Evolutionary conservation across 2,888 invertebrate genomes (phyloP).

Genomic region (Drosophila melanocephala): DNA sequence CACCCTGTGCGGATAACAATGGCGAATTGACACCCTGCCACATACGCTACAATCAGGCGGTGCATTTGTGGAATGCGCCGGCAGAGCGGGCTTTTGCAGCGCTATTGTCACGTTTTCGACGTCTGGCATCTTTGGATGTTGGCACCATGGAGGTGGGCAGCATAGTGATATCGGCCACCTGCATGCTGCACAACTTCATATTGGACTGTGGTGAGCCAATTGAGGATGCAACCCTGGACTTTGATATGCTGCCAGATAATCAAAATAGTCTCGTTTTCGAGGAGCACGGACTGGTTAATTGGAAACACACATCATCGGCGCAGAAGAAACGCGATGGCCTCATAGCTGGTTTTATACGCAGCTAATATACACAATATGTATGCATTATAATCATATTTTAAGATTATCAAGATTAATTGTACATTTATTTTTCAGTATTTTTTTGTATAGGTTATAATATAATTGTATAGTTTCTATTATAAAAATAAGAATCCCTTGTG

Average conservation of each 20-base stretch:
- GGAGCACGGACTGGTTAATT: constrained; percentile 41
- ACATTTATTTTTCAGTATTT: background rate
- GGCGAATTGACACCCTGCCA: constrained; percentile 45
- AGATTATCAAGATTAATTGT: background rate
- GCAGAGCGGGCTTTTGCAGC: constrained; percentile 43
- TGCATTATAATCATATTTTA: background rate
- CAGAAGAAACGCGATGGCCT: constrained; percentile 50
- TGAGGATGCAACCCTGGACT: constrained; percentile 41
- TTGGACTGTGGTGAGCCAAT: constrained; percentile 47
- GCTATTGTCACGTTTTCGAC: constrained; percentile 46
- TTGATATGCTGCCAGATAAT: constrained; percentile 36
- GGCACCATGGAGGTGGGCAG: constrained; percentile 34
- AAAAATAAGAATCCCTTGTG: background rate
- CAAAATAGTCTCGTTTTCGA: constrained; percentile 26
- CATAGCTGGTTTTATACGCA: constrained; percentile 35
- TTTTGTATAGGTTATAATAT: background rate
- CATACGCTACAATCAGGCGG: constrained; percentile 40
- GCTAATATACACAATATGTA: background rate
- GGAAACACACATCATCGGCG: constrained; percentile 40
- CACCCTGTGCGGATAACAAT: constrained; percentile 37
- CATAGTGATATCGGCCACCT: constrained; percentile 47
- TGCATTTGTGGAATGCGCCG: constrained; percentile 48
- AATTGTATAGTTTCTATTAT: background rate
- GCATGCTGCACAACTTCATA: constrained; percentile 62
- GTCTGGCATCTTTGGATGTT: constrained; percentile 44